phyloP scores from a whole-genome alignment of 2,888 invertebrate genomes.

The Tipula lateralis region DNA sequence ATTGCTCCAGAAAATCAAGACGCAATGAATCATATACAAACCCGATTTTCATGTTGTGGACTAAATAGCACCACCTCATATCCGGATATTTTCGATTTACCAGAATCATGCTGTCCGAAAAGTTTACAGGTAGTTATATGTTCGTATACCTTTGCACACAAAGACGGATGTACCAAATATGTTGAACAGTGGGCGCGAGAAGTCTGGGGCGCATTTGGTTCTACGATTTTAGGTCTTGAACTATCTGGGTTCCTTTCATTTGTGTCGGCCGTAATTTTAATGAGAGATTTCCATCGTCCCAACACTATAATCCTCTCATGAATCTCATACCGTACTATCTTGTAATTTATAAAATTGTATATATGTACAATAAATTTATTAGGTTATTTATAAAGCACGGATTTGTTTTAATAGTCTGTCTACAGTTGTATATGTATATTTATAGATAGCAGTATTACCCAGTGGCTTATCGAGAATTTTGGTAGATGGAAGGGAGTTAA shows the following conservation, averaged over 20 bases:
- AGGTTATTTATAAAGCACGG: neutral
- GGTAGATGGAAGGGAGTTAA: no score
- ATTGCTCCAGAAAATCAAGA: neutral
- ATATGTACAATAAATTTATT: neutral
- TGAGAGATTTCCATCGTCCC: neutral
- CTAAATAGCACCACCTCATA: neutral
- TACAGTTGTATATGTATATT: neutral
- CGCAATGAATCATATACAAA: neutral
- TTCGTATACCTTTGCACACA: neutral
- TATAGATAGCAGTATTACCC: no score
- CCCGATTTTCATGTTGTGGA: neutral
- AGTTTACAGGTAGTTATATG: neutral
- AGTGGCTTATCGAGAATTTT: no score
- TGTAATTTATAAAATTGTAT: neutral
- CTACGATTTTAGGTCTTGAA: neutral
- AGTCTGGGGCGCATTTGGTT: neutral
- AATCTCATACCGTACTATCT: neutral
- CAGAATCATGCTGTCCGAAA: neutral
- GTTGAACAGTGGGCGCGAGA: neutral
- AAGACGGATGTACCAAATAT: neutral
- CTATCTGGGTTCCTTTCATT: neutral
- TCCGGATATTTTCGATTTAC: neutral
- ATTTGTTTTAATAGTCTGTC: neutral
- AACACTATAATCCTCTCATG: neutral
- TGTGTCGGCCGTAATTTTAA: neutral